Evolutionary conservation across 1,140 invertebrate species (phyloP), one percentile per base, ranked within the genome.

Genomic region (Saccostrea glomerata): DNA sequence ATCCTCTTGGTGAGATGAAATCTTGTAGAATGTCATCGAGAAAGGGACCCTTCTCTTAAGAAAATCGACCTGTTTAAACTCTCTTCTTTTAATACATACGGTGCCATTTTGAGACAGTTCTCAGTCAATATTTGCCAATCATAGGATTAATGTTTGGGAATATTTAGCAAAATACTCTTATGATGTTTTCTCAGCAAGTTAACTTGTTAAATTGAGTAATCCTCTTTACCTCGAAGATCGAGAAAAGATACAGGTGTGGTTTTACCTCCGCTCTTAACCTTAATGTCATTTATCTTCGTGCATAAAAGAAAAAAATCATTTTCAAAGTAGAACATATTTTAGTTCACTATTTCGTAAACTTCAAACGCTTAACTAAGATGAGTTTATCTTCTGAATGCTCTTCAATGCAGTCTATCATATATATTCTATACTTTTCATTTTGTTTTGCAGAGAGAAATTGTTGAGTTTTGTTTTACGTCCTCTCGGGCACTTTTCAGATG

Each of bases 151-250:
- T 63, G 17, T 63, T 17, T n/a, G n/a, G 6, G 17, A 63, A 63
- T 63, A 17, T 63, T 63, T 17, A 6, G 58, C n/a, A n/a, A 63
- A 63, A n/a, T 63, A 20, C 58, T 63, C 58, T n/a, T 63, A n/a
- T 20, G 58, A 63, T 63, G 58, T 63, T 63, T 63, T 63, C n/a
- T 63, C 58, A 20, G n/a, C 58, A 63, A n/a, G 58, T 63, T 63
- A 60, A 60, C 58, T 60, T 60, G 13, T 60, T 60, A 63, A 63
- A 17, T 60, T 20, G 58, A 63, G n/a, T 63, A 63, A 63, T 63
- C 58, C 58, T 63, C 58, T 63, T 63, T n/a, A 63, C 0, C n/a
- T n/a, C n/a, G 58, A 7, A 63, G 15, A 63, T 63, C 15, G 15
- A 63, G 17, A 6, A 47, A 47, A 47, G 47, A 47, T 47, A 47